Conservation (phyloP, 2,113 vertebrate genomes). For the Phylloscopus trochiloides region DNA sequence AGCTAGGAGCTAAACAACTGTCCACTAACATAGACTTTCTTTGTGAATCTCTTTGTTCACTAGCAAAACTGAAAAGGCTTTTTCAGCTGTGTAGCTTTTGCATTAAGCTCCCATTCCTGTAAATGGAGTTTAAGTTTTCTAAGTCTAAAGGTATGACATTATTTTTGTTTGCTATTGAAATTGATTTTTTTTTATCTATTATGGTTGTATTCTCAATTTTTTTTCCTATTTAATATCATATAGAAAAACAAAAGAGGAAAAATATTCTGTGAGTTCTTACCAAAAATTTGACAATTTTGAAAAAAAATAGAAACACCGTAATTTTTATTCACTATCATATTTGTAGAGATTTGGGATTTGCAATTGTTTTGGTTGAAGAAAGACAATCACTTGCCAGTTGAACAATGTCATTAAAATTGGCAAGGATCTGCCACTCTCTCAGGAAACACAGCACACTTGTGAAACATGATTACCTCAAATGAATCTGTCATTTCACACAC, state of each 20-base stretch:
- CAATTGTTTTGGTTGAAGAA: not conserved
- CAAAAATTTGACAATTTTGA: not conserved
- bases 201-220: not conserved
- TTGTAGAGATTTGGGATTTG: not conserved
- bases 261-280: not conserved
- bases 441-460: not conserved
- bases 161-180: not conserved
- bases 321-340: not conserved
- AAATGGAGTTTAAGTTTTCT: not conserved
- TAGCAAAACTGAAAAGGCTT: not conserved
- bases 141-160: not conserved
- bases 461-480: not conserved
- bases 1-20: not conserved
- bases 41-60: not conserved
- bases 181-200: not conserved
- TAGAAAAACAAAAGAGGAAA: not conserved
- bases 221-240: not conserved
- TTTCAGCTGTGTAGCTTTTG: not conserved
- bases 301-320: rapidly evolving
- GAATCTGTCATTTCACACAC: not conserved
- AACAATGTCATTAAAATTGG: not conserved
- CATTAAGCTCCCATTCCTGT: not conserved
- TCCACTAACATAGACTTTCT: not conserved
- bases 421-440: not conserved
- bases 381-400: not conserved